A percentile compares a stretch with the other conserved stretches of the same genome.
Evolutionary conservation across 2,797 vertebrate species (phyloP).

Genomic region (Sparus aurata): DNA sequence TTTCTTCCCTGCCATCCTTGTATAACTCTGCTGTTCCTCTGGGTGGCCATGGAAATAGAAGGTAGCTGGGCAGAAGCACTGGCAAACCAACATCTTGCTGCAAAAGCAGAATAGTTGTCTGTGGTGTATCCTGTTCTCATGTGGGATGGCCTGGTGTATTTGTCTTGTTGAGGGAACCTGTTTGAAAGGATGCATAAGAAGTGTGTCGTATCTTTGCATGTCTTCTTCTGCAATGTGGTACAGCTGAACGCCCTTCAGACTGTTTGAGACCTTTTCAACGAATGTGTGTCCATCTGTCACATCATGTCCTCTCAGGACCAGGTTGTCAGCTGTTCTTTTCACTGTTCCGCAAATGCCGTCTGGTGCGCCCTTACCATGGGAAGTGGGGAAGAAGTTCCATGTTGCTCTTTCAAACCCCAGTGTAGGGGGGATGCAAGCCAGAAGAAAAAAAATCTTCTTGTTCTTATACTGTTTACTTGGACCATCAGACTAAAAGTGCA

Average conservation of each 20-base stretch:
- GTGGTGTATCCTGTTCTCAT: neutral
- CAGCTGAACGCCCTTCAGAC: slow-evolving; percentile 2
- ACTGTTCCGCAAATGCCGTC: neutral
- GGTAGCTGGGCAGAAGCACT: neutral
- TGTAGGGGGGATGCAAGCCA: neutral
- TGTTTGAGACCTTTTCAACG: slow-evolving; percentile 3
- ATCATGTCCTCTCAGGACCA: neutral
- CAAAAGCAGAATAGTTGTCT: slow-evolving; percentile 20
- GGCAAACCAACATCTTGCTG: neutral
- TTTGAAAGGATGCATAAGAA: neutral
- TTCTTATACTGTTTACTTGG: neutral
- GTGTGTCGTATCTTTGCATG: neutral
- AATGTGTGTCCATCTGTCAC: neutral
- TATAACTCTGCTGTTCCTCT: slow-evolving; percentile 2
- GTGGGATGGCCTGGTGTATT: slow-evolving; percentile 22
- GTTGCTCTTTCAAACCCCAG: neutral
- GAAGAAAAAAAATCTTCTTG: neutral
- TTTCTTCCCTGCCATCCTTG: neutral
- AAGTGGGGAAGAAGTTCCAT: neutral
- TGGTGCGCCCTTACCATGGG: neutral
- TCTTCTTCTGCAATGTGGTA: neutral
- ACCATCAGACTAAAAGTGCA: too few relatives aligned
- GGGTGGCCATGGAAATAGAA: neutral
- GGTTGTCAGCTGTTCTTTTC: neutral
- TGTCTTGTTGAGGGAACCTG: neutral